Evolutionary conservation across 2,797 vertebrate genomes (phyloP).

Genomic region (Thamnophis elegans): DNA sequence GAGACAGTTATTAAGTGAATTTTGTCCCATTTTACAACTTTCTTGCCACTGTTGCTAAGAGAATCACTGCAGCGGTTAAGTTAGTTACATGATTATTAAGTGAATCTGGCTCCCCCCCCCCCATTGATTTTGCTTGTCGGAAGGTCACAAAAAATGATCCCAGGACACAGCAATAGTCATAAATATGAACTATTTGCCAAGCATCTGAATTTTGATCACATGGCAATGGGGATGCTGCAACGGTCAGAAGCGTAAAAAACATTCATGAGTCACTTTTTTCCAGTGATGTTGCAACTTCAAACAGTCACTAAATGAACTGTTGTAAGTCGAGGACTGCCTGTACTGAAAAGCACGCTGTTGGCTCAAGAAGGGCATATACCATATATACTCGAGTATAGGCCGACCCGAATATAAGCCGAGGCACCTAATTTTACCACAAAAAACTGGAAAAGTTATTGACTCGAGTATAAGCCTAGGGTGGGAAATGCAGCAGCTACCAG

Average conservation of each 20-base stretch:
- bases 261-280: not conserved
- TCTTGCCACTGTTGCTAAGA: not conserved
- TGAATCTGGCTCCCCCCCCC: not conserved
- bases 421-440: too few species aligned
- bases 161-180: not conserved
- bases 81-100: not conserved
- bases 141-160: not conserved
- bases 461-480: too few species aligned
- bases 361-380: not conserved
- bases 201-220: too few species aligned
- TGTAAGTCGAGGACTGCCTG: not conserved
- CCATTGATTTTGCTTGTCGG: not conserved
- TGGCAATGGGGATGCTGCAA: too few species aligned
- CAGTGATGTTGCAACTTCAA: not conserved
- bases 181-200: too few species aligned
- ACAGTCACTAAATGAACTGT: too few species aligned
- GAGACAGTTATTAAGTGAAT: not conserved
- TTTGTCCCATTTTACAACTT: not conserved
- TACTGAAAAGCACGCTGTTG: not conserved
- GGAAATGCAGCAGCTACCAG: too few species aligned
- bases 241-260: not conserved
- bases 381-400: too few species aligned
- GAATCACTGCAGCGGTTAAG: not conserved
- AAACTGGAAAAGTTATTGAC: too few species aligned
- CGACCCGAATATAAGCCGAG: too few species aligned